Evolutionary conservation across 2,113 vertebrate species (phyloP), one percentile per base, ranked within the genome.

Genomic region (Montifringilla adamsi): DNA sequence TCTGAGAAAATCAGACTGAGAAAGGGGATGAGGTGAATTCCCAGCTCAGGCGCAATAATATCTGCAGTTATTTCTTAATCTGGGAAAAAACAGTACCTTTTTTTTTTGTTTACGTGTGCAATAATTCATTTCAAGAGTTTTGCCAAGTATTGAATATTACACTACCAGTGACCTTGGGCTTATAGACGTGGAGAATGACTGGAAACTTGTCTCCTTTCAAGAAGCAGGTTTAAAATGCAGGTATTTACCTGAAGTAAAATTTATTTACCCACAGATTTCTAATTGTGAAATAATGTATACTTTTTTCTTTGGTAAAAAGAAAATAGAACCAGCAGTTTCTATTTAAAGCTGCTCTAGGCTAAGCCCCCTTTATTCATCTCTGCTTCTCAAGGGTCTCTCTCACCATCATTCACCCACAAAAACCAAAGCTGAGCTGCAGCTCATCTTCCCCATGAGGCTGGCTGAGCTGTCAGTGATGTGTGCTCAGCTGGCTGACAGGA

Each of bases 111-210:
- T 56, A 79, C 2, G 0, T 3, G 2, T 62, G n/a, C 66, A 93
- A 5, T 15, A 64, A 24, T 37, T 63, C 2, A 70, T 35, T 43
- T 50, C 60, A 52, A 58, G 22, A 87, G 4, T 46, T 96, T 67
- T 64, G 28, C 33, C 39, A 33, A 18, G 13, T 24, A 37, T 5
- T 13, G 31, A 77, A 13, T 22, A 63, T 44, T 44, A 67, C 43
- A 55, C 55, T 33, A 35, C 19, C 67, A 58, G 2, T 76, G 30
- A 49, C 27, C 21, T 86, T 3, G 4, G 33, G 28, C 15, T 88
- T 60, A 39, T 0, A 62, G 22, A 66, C 1, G 0, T 4, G 3
- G 6, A 41, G 10, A 84, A 55, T 2, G 2, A 55, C 24, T 67
- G 33, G 21, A 78, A 47, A 53, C 13, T 33, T 63, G 14, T 1